A percentile compares a stretch with the other conserved stretches of the same genome.
These are phyloP conservation scores for Phaetusa simplex DNA, from an alignment of 2,113 vertebrate species.

Conservation along the genomic window DNA sequence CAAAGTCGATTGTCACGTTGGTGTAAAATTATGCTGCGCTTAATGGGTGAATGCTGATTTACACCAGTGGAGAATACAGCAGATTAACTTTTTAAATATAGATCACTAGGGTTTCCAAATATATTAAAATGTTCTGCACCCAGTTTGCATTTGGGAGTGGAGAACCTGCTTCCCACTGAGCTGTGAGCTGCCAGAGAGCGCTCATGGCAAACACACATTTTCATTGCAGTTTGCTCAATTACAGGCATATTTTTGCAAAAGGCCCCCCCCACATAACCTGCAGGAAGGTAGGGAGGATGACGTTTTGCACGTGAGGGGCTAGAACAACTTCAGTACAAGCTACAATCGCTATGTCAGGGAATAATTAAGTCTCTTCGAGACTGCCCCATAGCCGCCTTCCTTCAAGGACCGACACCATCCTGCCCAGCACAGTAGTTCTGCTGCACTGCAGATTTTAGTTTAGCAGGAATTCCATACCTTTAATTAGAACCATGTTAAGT, in stretches of 20 bases:
- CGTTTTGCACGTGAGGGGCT: background rate
- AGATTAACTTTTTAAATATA: background rate
- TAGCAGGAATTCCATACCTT: background rate
- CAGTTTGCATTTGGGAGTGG: background rate
- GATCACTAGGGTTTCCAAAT: background rate
- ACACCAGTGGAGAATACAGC: background rate
- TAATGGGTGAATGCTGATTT: background rate
- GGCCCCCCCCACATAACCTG: background rate
- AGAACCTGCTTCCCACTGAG: background rate
- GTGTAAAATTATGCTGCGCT: background rate
- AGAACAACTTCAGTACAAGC: background rate
- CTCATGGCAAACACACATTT: background rate
- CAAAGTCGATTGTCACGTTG: background rate
- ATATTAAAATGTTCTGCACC: background rate
- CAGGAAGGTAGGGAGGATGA: background rate
- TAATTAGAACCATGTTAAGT: background rate
- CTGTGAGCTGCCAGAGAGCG: background rate
- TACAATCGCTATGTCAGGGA: accelerated
- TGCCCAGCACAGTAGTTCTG: background rate
- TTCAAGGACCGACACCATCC: background rate
- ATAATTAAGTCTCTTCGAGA: background rate
- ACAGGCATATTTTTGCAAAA: background rate
- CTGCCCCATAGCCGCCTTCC: background rate
- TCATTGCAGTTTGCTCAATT: background rate
- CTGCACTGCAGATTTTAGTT: background rate